Evolutionary conservation across 2,113 vertebrate genomes (phyloP).

Genomic region (Budorcas taxicolor): DNA sequence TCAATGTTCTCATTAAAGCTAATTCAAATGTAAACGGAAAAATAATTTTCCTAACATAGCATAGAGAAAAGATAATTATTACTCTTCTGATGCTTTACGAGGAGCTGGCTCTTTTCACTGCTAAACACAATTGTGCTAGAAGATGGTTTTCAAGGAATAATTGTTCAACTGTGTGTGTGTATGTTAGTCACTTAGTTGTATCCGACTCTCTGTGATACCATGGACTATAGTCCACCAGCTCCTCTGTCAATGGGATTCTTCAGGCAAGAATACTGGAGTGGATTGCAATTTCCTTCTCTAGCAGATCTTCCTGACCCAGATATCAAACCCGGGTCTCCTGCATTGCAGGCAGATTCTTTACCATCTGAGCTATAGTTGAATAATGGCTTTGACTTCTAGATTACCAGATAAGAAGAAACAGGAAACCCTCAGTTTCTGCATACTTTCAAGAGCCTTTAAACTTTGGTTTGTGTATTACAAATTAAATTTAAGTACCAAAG

Average conservation of each 20-base stretch:
- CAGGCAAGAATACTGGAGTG: not conserved
- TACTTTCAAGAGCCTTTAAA: not conserved
- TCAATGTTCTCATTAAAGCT: not conserved
- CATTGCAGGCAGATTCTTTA: not conserved
- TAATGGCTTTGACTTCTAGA: not conserved
- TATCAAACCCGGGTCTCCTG: not conserved
- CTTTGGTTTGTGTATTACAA: not conserved
- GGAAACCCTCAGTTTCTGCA: not conserved
- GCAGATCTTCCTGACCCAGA: not conserved
- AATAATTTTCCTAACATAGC: not conserved
- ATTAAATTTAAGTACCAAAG: not conserved
- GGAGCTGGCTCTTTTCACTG: not conserved
- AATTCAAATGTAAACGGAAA: not conserved
- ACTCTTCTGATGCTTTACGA: not conserved
- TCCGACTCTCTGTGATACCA: not conserved
- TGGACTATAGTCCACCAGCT: not conserved
- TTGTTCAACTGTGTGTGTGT: not conserved
- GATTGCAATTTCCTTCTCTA: not conserved
- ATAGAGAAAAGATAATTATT: not conserved
- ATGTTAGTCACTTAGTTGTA: not conserved
- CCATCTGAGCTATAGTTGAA: not conserved
- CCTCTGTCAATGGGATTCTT: not conserved
- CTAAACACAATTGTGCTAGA: not conserved
- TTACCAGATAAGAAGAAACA: not conserved
- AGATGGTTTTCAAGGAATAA: not conserved